Evolutionary conservation across 2,113 vertebrate species (phyloP), one percentile per base, ranked within the genome.

Genomic region (Galemys pyrenaicus): DNA sequence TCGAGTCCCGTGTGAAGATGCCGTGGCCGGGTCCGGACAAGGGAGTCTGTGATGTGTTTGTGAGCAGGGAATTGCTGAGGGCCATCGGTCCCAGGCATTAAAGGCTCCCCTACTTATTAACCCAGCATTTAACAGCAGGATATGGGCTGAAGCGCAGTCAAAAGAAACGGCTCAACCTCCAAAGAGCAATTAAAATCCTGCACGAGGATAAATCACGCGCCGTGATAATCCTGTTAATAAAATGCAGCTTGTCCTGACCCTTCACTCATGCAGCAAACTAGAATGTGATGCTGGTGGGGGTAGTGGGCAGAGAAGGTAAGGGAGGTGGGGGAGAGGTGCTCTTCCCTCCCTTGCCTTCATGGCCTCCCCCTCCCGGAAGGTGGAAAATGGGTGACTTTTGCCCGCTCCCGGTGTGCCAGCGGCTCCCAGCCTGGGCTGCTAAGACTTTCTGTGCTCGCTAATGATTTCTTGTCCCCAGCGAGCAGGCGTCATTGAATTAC

Each of bases 171-270:
- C 98, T 98, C 98, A 98, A 98, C 98, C 98, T 98, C 98, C 97
- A 89, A 98, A 98, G 98, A 99, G 98, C 98, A 98, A 98, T 98
- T 98, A 99, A 98, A 98, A 98, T 98, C 98, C 98, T 98, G 98
- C 98, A 98, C 98, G 97, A 98, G 98, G 98, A 99, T 98, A 98
- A 98, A 98, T 99, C 98, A 98, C 98, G 98, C 87, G 96, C 98
- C 95, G 97, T 97, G 98, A 98, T 99, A 98, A 99, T 99, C 98
- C 98, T 98, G 98, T 98, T 98, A 98, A 98, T 98, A 98, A 98
- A 98, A 98, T 96, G 98, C 98, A 98, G 98, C 98, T 98, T 98
- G 98, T 98, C 98, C 98, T 98, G 98, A 98, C 98, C 98, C 98
- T 98, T 98, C 73, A 92, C 98, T 98, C 98, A 98, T 96, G 98